Percentiles rank a stretch among this genome's conserved stretches.
Evolutionary conservation across 2,797 vertebrate genomes (phyloP).

Genomic region (Spondyliosoma cantharus): DNA sequence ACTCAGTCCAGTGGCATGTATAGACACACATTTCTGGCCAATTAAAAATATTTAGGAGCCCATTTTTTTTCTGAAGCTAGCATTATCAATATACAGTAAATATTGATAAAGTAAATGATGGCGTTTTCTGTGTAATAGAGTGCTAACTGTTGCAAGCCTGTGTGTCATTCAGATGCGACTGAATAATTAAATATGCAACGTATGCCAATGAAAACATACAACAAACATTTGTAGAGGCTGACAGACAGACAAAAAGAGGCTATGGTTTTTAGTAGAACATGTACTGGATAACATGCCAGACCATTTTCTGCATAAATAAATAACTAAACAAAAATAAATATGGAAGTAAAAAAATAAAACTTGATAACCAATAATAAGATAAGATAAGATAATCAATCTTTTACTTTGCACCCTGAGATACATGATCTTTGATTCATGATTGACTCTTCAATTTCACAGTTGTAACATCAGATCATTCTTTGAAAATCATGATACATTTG

Average conservation of each 20-base stretch:
- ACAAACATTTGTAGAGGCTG: background rate
- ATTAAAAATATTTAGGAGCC: background rate
- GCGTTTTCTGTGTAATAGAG: background rate
- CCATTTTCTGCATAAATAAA: background rate
- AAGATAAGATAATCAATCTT: background rate
- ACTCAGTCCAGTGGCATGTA: background rate
- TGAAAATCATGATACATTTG: conserved; percentile 15
- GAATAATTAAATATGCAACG: too few relatives aligned
- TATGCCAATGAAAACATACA: background rate
- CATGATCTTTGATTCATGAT: background rate
- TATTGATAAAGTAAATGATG: background rate
- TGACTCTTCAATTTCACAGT: background rate
- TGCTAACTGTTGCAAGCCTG: background rate
- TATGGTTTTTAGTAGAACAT: background rate
- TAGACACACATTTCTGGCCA: conserved; percentile 4
- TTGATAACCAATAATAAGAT: background rate
- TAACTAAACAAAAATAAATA: background rate
- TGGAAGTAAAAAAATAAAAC: background rate
- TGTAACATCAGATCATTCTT: background rate
- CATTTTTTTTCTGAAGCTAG: background rate
- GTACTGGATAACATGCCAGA: background rate
- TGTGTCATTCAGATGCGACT: too few relatives aligned
- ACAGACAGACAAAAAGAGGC: too few relatives aligned
- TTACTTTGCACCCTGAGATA: conserved; percentile 3
- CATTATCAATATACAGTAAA: background rate